Base-by-base conservation (phyloP, 1,140 invertebrate species). In the Anastatus disparis region DNA sequence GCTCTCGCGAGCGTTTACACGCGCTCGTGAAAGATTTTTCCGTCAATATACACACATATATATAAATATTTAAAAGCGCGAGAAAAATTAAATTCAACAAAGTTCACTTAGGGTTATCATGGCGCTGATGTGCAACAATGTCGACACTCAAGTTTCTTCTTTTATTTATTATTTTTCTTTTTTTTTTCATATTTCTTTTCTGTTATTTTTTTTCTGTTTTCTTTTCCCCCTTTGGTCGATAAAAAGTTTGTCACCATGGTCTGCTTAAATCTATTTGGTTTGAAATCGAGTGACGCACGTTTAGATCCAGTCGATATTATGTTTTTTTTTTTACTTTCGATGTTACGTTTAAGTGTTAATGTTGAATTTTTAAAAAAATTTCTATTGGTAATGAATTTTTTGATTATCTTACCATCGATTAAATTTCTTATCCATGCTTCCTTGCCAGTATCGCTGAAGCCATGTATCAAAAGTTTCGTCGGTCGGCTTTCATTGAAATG, bases 381-480 rank as follows among this genome's bases (percentile, higher is more conserved):
- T 38, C 12, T 38, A 7, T 38, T 38, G 35, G 6, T 38, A 7
- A 38, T 38, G 35, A 7, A 38, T 46, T 46, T 4, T 27, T 3
- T 10, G 7, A 58, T 24, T 24, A 1, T 35, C 31, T 56, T 74
- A 82, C 81, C 79, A 17, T 83, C 77, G 72, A 83, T 79, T 55
- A 85, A 35, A 62, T 81, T 82, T 77, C 84, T 82, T 74, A 85
- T 75, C 82, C 78, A 85, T 74, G 68, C 85, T 65, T 71, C 81
- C 46, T 81, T 78, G 40, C 78, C 84, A 77, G 83, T 86, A 77
- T 78, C 79, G 29, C 81, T 85, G 81, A 86, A 89, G n/a, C 88
- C 88, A 56, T 89, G 88, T 76, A 86, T 84, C 20, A 89, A 77
- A 63, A 89, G 79, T 44, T 87, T 85, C 0, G 82, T 85, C 6